Conservation (phyloP, 37 sponge, comb jelly and placozoan genomes). For the Halichondria panicea region DNA sequence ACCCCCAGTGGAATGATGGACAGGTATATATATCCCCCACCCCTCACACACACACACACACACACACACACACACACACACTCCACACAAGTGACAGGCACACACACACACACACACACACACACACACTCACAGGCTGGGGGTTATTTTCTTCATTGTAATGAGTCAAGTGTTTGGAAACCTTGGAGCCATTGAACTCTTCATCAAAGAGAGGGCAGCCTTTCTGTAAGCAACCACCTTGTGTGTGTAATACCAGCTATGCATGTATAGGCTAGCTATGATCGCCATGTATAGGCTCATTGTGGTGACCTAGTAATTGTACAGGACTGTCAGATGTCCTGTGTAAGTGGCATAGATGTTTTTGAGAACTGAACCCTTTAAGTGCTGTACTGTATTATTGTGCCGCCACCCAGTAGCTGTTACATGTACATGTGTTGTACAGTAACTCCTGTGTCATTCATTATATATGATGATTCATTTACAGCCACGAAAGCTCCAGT, state of each 20-base stretch:
- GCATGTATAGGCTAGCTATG: too few species aligned
- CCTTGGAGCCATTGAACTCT: constrained; percentile 66
- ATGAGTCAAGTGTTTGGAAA: constrained; percentile 85
- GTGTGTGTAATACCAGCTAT: too few species aligned
- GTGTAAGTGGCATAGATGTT: too few species aligned
- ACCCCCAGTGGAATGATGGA: constrained; percentile 27
- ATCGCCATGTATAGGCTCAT: too few species aligned
- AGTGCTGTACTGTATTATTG: too few species aligned
- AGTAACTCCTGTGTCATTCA: too few species aligned
- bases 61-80: constrained; percentile 6
- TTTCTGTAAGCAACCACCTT: constrained; percentile 63
- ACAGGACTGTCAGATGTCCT: too few species aligned
- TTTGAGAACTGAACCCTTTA: not conserved
- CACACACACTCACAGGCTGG: constrained; percentile 35
- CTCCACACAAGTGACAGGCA: not conserved
- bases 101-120: not conserved
- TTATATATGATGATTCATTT: not conserved
- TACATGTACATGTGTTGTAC: constrained; percentile 3
- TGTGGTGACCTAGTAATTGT: too few species aligned
- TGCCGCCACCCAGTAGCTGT: too few species aligned
- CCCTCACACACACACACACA: too few species aligned
- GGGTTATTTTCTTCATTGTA: constrained; percentile 76
- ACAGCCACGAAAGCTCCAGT: constrained; percentile 72
- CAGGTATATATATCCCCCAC: constrained; percentile 21
- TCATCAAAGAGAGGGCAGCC: constrained; percentile 57